A percentile compares a stretch with the other conserved stretches of the same genome.
phyloP scores from a whole-genome alignment of 2,113 vertebrate genomes.

The Petaurus breviceps region DNA sequence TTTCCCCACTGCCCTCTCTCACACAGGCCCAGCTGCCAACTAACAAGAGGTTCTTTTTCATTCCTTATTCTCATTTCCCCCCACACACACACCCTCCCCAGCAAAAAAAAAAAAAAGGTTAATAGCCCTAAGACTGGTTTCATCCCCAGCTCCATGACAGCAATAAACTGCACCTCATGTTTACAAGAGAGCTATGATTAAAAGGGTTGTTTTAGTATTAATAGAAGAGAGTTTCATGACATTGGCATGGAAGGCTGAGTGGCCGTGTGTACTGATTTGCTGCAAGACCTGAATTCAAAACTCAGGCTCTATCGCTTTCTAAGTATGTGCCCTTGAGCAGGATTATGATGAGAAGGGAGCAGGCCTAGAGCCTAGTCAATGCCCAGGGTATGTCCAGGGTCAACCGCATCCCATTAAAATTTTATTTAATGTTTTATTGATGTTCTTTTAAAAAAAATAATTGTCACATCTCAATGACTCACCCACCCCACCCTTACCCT shows the following conservation, averaged over 20 bases:
- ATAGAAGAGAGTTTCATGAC: neutral
- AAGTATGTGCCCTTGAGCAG: neutral
- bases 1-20: constrained; percentile 36
- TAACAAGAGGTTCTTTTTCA: constrained; percentile 49
- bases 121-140: neutral
- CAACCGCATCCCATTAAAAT: neutral
- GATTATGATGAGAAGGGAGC: neutral
- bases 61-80: constrained; percentile 14
- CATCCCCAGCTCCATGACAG: neutral
- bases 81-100: neutral
- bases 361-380: neutral
- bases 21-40: neutral
- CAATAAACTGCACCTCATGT: neutral
- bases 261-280: neutral
- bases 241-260: neutral
- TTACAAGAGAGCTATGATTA: neutral
- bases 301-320: neutral
- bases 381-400: neutral
- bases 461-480: neutral
- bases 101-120: neutral
- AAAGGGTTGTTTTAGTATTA: neutral
- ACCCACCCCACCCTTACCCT: neutral
- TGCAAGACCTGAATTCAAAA: neutral
- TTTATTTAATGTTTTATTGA: neutral
- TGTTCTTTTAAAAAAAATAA: neutral